Base-by-base conservation (phyloP, 1,140 invertebrate genomes). In the Pteromalus puparum region DNA sequence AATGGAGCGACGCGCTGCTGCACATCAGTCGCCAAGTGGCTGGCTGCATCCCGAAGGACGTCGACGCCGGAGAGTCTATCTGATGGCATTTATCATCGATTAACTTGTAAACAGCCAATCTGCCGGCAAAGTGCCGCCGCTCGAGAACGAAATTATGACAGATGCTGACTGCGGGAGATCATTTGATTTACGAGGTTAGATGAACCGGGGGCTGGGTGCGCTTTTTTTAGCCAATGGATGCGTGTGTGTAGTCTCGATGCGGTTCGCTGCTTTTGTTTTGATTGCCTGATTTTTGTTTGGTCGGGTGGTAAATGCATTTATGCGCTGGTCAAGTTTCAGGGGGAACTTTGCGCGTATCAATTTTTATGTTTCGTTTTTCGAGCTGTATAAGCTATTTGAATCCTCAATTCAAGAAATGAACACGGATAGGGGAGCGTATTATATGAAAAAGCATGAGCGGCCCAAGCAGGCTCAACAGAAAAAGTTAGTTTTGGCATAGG, bases 51-150 rank as follows among this genome's bases (percentile, higher is more conserved):
- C 87, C 88, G 85, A 87, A 76, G 78, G 86, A 86, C 84, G n/a
- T n/a, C n/a, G 26, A 83, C 83, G 24, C 53, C 10, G 10, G 38
- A 42, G 70, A 30, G 75, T 86, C 72, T 70, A 85, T 89, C 87
- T 87, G 88, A 86, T 85, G 88, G 88, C 88, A 89, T 89, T 89
- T 89, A 88, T 90, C 88, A 88, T 90, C 89, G 88, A 90, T 89
- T 89, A 89, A 87, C 84, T 85, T 85, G 84, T 85, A 85, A 85
- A 82, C 80, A 85, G 80, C 75, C 84, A 82, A 85, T 85, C 74
- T 85, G 80, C 83, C 26, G 53, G 53, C 76, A 5, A 53, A 21
- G 65, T 28, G 18, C 24, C n/a, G 53, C 30, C 38, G 5, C 24
- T 76, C 26, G 4, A 70, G n/a, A n/a, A 34, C 53, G 21, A 81